Conservation (phyloP, 2,113 vertebrate genomes). For the Coptodon rendalli region DNA sequence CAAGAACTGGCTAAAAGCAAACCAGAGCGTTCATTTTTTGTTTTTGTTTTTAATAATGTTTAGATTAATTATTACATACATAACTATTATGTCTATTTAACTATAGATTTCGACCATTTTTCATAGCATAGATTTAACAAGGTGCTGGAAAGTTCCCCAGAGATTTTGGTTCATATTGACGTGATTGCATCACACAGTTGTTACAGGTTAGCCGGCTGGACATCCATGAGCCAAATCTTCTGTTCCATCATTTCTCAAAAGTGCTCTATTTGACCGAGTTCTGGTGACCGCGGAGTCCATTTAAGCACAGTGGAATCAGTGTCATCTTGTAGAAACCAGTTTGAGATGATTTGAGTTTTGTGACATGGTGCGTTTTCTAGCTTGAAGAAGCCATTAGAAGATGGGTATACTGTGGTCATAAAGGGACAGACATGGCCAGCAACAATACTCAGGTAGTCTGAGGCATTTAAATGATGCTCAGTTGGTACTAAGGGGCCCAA, state of each 20-base stretch:
- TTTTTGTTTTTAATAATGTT: not conserved
- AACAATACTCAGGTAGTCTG: not conserved
- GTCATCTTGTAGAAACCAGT: not conserved
- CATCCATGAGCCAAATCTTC: not conserved
- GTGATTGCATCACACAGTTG: not conserved
- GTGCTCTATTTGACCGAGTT: not conserved
- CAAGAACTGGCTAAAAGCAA: not conserved
- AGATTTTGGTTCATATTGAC: not conserved
- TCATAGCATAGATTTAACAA: not conserved
- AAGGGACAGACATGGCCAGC: not conserved
- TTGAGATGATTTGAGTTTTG: not conserved
- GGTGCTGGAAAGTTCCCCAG: not conserved
- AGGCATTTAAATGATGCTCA: not conserved
- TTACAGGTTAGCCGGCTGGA: not conserved
- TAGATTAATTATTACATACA: not conserved
- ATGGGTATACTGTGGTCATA: not conserved
- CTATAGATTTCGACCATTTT: rapidly evolving
- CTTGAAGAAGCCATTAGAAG: not conserved
- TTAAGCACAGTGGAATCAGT: not conserved
- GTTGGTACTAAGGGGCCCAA: not conserved
- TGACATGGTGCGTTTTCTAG: not conserved
- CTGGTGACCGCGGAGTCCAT: not conserved
- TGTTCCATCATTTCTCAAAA: not conserved
- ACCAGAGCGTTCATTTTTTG: not conserved
- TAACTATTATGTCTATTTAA: not conserved